These are phyloP conservation scores for Drosophila sp. DNA, from an alignment of 1,140 invertebrate genomes.

Conservation along the genomic window DNA sequence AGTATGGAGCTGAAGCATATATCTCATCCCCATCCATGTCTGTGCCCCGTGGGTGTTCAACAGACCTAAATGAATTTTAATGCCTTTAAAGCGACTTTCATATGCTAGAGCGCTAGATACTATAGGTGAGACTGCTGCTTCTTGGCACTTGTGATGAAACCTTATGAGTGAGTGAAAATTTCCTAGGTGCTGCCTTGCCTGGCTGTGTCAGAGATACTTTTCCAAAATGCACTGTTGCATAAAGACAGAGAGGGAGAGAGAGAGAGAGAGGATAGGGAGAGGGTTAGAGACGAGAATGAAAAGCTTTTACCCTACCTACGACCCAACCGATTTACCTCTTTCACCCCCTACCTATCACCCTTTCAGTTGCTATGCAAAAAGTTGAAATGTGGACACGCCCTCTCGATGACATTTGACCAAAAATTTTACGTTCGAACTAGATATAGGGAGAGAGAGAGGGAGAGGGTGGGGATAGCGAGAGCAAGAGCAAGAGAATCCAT, in stretches of 20 bases:
- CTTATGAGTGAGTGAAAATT: conserved; percentile 52
- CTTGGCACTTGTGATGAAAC: conserved; percentile 49
- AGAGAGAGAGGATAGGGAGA: not conserved
- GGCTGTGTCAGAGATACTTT: conserved; percentile 55
- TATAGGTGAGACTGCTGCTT: conserved; percentile 7
- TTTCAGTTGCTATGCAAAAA: conserved; percentile 48
- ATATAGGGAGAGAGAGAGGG: conserved; percentile 2
- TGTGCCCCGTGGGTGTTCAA: conserved; percentile 36
- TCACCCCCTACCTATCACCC: conserved; percentile 1
- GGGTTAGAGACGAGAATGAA: conserved; percentile 58
- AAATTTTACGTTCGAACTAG: conserved; percentile 23
- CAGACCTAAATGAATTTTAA: conserved; percentile 78
- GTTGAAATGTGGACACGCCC: conserved; percentile 43
- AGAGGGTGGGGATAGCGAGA: not conserved
- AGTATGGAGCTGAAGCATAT: too few species aligned
- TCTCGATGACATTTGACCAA: conserved; percentile 54
- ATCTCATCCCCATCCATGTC: not conserved
- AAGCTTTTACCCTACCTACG: conserved; percentile 46
- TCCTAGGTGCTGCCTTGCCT: conserved; percentile 19
- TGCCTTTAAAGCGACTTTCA: conserved; percentile 72
- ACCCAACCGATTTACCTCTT: not conserved
- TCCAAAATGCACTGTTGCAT: conserved; percentile 75
- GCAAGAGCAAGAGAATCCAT: too few species aligned
- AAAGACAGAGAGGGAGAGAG: conserved; percentile 35
- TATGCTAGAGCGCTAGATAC: conserved; percentile 50